These are phyloP conservation scores for Rhynchopsitta pachyrhyncha DNA, from an alignment of 2,113 vertebrate species.

Conservation along the genomic window DNA sequence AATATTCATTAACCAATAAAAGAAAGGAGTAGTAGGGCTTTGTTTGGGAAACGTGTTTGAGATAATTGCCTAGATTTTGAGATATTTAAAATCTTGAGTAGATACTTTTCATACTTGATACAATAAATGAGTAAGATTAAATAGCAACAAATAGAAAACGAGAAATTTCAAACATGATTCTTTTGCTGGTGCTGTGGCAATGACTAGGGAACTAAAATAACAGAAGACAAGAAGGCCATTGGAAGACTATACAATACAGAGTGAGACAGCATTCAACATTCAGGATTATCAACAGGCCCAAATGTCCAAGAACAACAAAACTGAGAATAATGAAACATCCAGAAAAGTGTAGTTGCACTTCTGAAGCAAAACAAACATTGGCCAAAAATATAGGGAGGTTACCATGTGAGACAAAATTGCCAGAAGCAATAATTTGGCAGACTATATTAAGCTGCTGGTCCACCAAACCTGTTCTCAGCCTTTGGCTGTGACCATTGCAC, in stretches of 20 bases:
- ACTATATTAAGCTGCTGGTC: slow-evolving; percentile 18
- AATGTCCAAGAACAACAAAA: background rate
- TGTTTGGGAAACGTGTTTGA: background rate
- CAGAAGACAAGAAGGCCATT: background rate
- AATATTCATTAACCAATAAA: background rate
- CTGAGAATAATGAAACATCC: background rate
- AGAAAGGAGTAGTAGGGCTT: background rate
- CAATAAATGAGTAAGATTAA: background rate
- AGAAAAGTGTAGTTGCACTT: background rate
- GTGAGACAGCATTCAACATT: background rate
- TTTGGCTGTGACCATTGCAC: background rate
- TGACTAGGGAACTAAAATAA: background rate
- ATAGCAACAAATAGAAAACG: background rate
- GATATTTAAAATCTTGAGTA: background rate
- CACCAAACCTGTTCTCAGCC: slow-evolving; percentile 10
- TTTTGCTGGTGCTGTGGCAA: background rate
- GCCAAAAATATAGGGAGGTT: background rate
- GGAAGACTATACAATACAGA: background rate
- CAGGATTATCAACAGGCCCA: background rate
- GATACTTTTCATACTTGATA: background rate
- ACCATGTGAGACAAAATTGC: background rate
- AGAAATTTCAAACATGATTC: background rate
- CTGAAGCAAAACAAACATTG: background rate
- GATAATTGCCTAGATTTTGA: background rate
- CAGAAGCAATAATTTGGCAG: slow-evolving; percentile 29